phyloP scores from a whole-genome alignment of 2,797 vertebrate species.

The Momotus momota region DNA sequence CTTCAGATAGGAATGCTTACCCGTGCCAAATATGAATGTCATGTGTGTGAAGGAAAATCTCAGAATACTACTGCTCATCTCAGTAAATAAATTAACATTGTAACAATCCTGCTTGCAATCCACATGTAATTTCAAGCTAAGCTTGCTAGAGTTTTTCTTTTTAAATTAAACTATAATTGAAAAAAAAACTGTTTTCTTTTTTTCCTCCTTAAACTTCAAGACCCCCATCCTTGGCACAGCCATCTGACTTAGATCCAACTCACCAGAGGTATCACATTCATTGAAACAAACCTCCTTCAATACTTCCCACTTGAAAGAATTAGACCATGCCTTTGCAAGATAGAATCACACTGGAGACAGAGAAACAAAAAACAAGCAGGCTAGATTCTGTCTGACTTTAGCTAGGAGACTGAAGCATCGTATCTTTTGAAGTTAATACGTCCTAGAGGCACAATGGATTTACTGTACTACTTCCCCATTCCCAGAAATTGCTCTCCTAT shows the following conservation, averaged over 20 bases:
- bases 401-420: not conserved
- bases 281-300: slow-evolving; percentile 29
- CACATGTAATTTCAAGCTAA: not conserved
- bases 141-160: not conserved
- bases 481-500: slow-evolving; percentile 3
- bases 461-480: slow-evolving; percentile 23
- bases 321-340: not conserved
- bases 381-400: not conserved
- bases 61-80: not conserved
- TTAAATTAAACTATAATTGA: not conserved
- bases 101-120: not conserved
- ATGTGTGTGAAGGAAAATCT: not conserved
- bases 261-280: slow-evolving; percentile 52
- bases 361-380: slow-evolving; percentile 32
- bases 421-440: slow-evolving; percentile 37
- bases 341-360: not conserved
- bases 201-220: not conserved
- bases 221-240: slow-evolving; percentile 8
- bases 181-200: slow-evolving; percentile 31
- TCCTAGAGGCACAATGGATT: slow-evolving; percentile 54
- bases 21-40: slow-evolving; percentile 4
- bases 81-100: not conserved
- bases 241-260: slow-evolving; percentile 26
- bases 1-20: slow-evolving; percentile 7
- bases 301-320: slow-evolving; percentile 51